Base-by-base conservation (phyloP, 2,888 invertebrate species). In the Macrophya alboannulata region DNA sequence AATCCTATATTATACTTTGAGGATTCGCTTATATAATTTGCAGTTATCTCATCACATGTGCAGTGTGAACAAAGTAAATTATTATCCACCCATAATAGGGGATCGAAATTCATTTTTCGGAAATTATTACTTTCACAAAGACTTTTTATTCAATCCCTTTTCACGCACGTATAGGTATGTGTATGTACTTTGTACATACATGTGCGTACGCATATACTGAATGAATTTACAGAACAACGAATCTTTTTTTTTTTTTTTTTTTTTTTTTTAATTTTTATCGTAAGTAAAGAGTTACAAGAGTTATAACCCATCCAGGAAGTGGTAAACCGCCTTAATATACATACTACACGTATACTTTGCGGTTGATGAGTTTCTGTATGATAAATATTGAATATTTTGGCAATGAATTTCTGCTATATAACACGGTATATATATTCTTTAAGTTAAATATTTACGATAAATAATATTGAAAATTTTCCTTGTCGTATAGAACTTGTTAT, bases 251-350 rank as follows among this genome's bases (percentile, higher is more conserved):
- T 72, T 15, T 71, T 25, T 71, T 2, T 31, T 31, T 25, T 1
- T 48, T 76, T 76, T 51, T 48, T 48, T 72, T 72, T 37, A 37
- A 8, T 71, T 37, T 72, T n/a, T 43, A 21, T 43, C 9, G 8
- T n/a, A 17, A 68, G 37, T 43, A 10, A 76, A 76, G 43, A 17
- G 71, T 74, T 77, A 62, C 40, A 62, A 81, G n/a, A 37, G 59
- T 17, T 31, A 51, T 81, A 21, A 68, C 37, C 68, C 21, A 43
- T 62, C n/a, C 62, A 81, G 81, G 81, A 81, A 81, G 62, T 81
- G 81, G 81, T 62, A 8, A 81, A 81, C 81, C 81, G 15, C 59
- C 59, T 59, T 17, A 79, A 55, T 79, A 48, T 59, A 79, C 55
- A 31, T 31, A 40, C 51, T 40, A 62, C 40, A 59, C 62, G 25